Base-by-base conservation (phyloP, 2,888 invertebrate genomes). In the Pollenia labialis region DNA sequence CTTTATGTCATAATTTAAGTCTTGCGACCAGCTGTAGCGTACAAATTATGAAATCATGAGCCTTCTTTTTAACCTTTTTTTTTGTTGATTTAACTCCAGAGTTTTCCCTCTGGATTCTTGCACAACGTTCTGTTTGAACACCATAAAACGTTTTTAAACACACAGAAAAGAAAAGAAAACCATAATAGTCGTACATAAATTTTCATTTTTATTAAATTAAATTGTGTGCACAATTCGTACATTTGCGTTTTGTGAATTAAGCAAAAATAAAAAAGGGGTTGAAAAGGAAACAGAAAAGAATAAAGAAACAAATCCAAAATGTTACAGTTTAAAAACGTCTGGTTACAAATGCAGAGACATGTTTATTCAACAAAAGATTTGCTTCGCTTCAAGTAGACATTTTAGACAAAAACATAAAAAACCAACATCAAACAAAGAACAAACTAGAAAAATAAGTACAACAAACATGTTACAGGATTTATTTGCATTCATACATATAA, bases 161-260 rank as follows among this genome's bases (percentile, higher is more conserved):
- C 4, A 58, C n/a, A 72, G 48, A 46, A 18, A 40, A 71, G n/a
- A 50, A n/a, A 23, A 44, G 58, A 72, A 58, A 66, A 68, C 14
- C 71, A 66, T 76, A 83, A 77, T 83, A 76, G 58, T 81, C 71
- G 54, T 48, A 66, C 64, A 83, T 86, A 83, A 86, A 83, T 80
- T 83, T 81, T 76, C 54, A 81, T 80, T 76, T 86, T 80, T 80
- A 80, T 86, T 80, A 83, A 83, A 83, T 83, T 76, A 83, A 80
- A 86, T 80, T 82, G 76, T 79, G 71, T 71, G 85, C 66, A 68
- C 58, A 77, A 42, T 71, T 85, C 46, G 23, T 42, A 46, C 23
- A 23, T 50, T 42, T 72, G 8, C 9, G 18, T 48, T 58, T 60
- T 60, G 64, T 16, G 4, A 62, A 52, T 50, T 32, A 12, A 56